Percentiles rank a stretch among this genome's conserved stretches.
Evolutionary conservation across 2,797 vertebrate species (phyloP).

Genomic region (Poecilia gillii): DNA sequence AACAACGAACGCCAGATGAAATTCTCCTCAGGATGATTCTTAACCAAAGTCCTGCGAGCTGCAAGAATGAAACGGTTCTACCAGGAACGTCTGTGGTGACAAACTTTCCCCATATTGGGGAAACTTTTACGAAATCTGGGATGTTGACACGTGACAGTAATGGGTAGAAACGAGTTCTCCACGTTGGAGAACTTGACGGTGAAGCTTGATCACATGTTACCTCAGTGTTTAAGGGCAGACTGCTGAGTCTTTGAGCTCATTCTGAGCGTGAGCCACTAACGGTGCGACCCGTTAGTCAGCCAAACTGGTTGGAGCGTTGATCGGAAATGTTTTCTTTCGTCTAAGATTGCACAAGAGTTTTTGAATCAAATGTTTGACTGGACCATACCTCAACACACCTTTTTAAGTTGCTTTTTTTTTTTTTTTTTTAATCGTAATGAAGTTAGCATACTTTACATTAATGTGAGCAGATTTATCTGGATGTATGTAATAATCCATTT

Average conservation of each 20-base stretch:
- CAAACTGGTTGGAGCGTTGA: conserved; percentile 20
- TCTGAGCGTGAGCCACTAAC: conserved; percentile 19
- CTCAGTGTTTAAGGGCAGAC: conserved; percentile 44
- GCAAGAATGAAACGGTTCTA: conserved; percentile 13
- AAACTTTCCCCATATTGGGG: conserved; percentile 79
- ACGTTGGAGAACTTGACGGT: conserved; percentile 55
- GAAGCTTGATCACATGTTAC: conserved; percentile 54
- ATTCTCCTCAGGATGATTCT: conserved; percentile 37
- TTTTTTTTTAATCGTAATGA: conserved; percentile 24
- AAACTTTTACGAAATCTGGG: conserved; percentile 39
- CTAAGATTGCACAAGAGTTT: conserved; percentile 52
- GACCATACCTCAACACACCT: conserved; percentile 48
- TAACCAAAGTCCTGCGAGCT: conserved; percentile 28
- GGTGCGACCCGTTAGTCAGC: conserved; percentile 15
- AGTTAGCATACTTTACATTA: conserved; percentile 34
- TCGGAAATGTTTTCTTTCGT: conserved; percentile 27
- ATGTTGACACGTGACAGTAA: conserved; percentile 12
- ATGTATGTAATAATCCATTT: conserved; percentile 20
- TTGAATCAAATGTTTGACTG: conserved; percentile 31
- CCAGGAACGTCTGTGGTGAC: conserved; percentile 34
- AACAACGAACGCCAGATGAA: conserved; percentile 8
- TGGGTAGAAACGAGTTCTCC: conserved; percentile 40
- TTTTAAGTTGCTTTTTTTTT: conserved; percentile 26
- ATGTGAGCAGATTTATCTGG: conserved; percentile 26
- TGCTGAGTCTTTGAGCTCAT: conserved; percentile 19